Evolutionary conservation across 1,140 invertebrate species (phyloP).

Genomic region (Cherax quadricarinatus): DNA sequence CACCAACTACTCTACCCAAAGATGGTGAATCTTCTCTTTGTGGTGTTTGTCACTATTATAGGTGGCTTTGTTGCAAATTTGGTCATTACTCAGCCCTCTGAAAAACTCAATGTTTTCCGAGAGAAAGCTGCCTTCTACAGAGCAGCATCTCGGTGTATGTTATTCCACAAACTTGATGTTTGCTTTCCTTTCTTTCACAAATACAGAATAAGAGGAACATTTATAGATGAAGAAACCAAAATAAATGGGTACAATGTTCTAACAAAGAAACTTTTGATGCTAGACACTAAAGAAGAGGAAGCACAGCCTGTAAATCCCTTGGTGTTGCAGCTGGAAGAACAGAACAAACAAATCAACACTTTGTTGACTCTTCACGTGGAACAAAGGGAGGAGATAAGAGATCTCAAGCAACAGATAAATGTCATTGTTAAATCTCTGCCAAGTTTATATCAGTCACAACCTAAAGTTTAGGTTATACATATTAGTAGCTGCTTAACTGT

Average conservation of each 20-base stretch:
- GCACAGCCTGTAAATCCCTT: slow-evolving; percentile 3
- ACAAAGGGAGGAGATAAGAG: slow-evolving; percentile 40
- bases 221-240: not conserved
- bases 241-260: slow-evolving; percentile 15
- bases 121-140: slow-evolving; percentile 50
- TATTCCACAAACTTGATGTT: slow-evolving; percentile 44
- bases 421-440: slow-evolving; percentile 15
- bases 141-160: slow-evolving; percentile 35
- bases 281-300: slow-evolving; percentile 33
- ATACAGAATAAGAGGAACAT: slow-evolving; percentile 6
- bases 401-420: slow-evolving; percentile 46
- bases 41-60: slow-evolving; percentile 67
- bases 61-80: slow-evolving; percentile 67
- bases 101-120: slow-evolving; percentile 58
- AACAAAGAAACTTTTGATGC: slow-evolving; percentile 31
- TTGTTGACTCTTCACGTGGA: slow-evolving; percentile 41
- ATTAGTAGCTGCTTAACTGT: no score
- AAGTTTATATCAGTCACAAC: not conserved
- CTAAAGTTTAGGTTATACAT: no score
- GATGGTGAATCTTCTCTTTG: slow-evolving; percentile 61
- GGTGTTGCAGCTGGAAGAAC: slow-evolving; percentile 6
- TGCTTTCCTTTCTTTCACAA: slow-evolving; percentile 42
- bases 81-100: slow-evolving; percentile 59
- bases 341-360: slow-evolving; percentile 10
- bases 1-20: slow-evolving; percentile 57